phyloP scores from a whole-genome alignment of 1,140 invertebrate genomes.

The Pararge aegeria region DNA sequence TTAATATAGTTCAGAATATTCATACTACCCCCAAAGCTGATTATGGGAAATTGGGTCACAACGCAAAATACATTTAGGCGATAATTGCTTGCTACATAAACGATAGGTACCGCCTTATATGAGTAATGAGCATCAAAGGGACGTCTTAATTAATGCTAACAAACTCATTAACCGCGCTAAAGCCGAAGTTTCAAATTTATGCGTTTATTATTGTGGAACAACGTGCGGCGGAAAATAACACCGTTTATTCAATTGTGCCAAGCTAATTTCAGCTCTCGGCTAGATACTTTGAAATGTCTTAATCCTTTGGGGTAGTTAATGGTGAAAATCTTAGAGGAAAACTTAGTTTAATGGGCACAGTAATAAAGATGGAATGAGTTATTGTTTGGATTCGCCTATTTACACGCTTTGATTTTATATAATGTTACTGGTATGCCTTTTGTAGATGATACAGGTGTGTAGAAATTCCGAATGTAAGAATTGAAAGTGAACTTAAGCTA shows the following conservation, averaged over 20 bases:
- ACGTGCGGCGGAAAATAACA: conserved; percentile 13
- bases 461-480: not conserved
- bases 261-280: not conserved
- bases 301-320: not conserved
- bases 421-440: not conserved
- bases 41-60: conserved; percentile 25
- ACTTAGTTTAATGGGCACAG: conserved; percentile 22
- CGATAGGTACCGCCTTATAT: conserved; percentile 7
- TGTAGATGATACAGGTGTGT: not conserved
- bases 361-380: conserved; percentile 29
- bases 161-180: conserved; percentile 51
- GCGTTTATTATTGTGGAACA: conserved; percentile 40
- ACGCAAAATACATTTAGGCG: conserved; percentile 16
- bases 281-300: not conserved
- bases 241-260: not conserved
- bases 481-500: too few relatives aligned
- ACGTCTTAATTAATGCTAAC: conserved; percentile 61
- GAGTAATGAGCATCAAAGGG: conserved; percentile 44
- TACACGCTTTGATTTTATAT: conserved; percentile 1
- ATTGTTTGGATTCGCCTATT: conserved; percentile 18
- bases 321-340: conserved; percentile 2
- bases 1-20: conserved; percentile 8
- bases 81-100: conserved; percentile 19
- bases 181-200: conserved; percentile 50
- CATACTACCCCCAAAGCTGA: conserved; percentile 15